Conservation (phyloP, 2,888 invertebrate species). For the Chironomus riparius region DNA sequence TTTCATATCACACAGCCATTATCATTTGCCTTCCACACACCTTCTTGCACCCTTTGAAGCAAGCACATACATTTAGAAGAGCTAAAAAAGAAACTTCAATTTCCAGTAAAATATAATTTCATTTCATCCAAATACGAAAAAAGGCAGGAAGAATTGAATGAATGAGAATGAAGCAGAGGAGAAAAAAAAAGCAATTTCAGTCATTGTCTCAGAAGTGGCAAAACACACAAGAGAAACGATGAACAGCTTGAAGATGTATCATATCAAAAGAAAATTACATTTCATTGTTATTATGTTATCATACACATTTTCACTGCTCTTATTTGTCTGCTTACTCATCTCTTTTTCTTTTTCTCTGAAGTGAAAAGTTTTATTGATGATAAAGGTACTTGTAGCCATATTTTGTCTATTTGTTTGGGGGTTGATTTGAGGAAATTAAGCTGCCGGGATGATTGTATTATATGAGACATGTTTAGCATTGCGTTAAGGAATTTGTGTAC, state of each 20-base stretch:
- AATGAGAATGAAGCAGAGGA: neutral
- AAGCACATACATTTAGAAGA: too few relatives aligned
- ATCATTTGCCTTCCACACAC: too few relatives aligned
- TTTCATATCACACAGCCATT: too few relatives aligned
- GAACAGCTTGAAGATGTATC: slow-evolving; percentile 15
- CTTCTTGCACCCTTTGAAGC: too few relatives aligned
- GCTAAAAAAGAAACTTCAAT: neutral
- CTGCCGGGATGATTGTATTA: too few relatives aligned
- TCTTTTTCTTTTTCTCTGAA: neutral
- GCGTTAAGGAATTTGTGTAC: too few relatives aligned
- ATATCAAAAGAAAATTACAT: slow-evolving; percentile 25
- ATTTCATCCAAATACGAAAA: too few relatives aligned
- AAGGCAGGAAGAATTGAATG: too few relatives aligned
- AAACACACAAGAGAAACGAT: neutral
- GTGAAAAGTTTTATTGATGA: neutral
- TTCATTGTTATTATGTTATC: slow-evolving; percentile 25
- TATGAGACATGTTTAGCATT: too few relatives aligned
- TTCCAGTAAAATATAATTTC: neutral
- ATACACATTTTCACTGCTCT: slow-evolving; percentile 17
- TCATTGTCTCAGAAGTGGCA: slow-evolving; percentile 12
- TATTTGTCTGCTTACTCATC: neutral
- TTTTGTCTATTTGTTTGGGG: too few relatives aligned
- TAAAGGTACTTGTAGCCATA: too few relatives aligned
- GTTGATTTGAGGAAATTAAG: too few relatives aligned
- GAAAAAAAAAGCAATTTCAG: slow-evolving; percentile 11